These are phyloP conservation scores for Aselliscus stoliczkanus DNA, from an alignment of 2,797 vertebrate genomes.

Conservation along the genomic window DNA sequence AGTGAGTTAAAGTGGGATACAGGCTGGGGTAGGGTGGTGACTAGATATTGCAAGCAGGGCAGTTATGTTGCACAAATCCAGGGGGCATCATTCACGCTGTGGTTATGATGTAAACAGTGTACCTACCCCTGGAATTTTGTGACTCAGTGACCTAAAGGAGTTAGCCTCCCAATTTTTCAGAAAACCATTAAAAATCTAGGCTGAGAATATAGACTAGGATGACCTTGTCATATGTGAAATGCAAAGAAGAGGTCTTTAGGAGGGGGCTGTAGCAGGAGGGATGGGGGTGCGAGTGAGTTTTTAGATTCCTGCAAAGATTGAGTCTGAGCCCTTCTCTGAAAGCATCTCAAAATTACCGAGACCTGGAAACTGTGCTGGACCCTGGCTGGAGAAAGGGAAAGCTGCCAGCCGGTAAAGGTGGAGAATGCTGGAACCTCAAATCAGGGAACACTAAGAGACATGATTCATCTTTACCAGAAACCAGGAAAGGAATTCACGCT, in stretches of 20 bases:
- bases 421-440: not conserved
- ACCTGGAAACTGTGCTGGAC: not conserved
- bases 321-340: not conserved
- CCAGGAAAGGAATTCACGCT: not conserved
- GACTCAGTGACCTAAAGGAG: not conserved
- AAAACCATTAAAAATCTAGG: slow-evolving; percentile 4
- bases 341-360: not conserved
- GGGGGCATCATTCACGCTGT: not conserved
- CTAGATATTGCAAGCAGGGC: not conserved
- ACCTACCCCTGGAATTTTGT: not conserved
- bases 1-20: not conserved
- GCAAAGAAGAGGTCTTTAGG: not conserved
- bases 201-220: not conserved
- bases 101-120: not conserved
- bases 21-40: not conserved
- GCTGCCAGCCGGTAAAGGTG: not conserved
- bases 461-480: not conserved
- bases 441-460: not conserved
- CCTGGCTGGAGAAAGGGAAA: not conserved
- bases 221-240: not conserved
- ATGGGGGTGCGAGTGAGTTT: not conserved
- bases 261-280: not conserved
- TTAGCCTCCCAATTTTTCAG: not conserved
- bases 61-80: not conserved
- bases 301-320: not conserved